Evolutionary conservation across 2,113 vertebrate species (phyloP), one percentile per base, ranked within the genome.

Genomic region (Rhinolophus sinicus): DNA sequence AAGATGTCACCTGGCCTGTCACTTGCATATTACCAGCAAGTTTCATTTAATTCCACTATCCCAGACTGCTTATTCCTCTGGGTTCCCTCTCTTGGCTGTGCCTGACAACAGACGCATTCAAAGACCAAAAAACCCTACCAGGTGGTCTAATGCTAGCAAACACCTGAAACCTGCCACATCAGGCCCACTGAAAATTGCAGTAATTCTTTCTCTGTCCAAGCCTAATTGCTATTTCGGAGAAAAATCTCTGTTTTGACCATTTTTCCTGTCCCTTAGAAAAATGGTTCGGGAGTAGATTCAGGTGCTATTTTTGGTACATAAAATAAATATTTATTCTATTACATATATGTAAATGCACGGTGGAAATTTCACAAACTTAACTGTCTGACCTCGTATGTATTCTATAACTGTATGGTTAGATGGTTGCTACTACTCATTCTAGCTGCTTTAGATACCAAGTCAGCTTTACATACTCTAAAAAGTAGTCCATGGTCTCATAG

Each of bases 221-320:
- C 5, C 50, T 90, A 97, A 84, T 62, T 83, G 93, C 38, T 96
- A 95, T 78, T 28, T 64, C 76, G 67, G 35, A 96, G 22, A 93
- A 93, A 97, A 96, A 97, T 38, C 38, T 89, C n/a, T 92, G n/a
- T 85, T 96, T 85, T 86, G 64, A 90, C 19, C 16, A n/a, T 85
- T 92, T 60, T 87, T 64, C 93, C 76, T 85, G 11, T 67, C 19
- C 77, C 44, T 93, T 84, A 80, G 56, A 87, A 88, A 92, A 90
- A 82, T 54, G 67, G 30, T 58, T 95, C 50, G 77, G 35, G 8
- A 67, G 75, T 47, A 73, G 40, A 95, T 67, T 73, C 35, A 54
- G 44, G 47, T 47, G 8, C 15, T 70, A 84, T 38, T 62, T 96
- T 89, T 38, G 35, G 26, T 30, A 33, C n/a, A 30, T 73, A 16